These are phyloP conservation scores for Nomada ruficornis DNA, from an alignment of 2,888 invertebrate species.

Conservation along the genomic window DNA sequence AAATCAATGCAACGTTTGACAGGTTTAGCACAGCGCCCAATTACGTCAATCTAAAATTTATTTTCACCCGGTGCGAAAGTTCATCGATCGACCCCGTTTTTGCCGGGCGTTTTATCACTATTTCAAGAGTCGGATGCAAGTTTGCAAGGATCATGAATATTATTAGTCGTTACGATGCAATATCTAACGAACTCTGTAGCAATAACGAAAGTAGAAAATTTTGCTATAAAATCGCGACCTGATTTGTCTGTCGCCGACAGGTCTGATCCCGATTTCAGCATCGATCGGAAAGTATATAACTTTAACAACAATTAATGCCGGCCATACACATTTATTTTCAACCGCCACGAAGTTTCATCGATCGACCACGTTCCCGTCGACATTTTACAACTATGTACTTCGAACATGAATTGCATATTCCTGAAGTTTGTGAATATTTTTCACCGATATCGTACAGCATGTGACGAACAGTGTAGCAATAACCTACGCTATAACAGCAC, in stretches of 20 bases:
- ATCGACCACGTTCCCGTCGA: too few relatives aligned
- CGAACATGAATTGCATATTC: background rate
- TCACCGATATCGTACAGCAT: background rate
- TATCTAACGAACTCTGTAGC: background rate
- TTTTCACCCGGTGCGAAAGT: background rate
- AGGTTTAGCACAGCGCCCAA: constrained; percentile 10
- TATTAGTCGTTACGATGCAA: background rate
- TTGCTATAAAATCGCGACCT: background rate
- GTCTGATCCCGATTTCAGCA: background rate
- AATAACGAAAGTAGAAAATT: background rate
- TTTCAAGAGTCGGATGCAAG: constrained; percentile 1
- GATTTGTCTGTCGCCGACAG: background rate
- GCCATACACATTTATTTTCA: too few relatives aligned
- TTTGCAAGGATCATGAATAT: constrained; percentile 6
- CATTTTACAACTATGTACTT: too few relatives aligned
- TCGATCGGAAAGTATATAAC: background rate
- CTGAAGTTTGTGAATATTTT: constrained; percentile 11
- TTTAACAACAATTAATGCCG: background rate
- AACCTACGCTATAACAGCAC: background rate
- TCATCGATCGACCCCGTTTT: constrained; percentile 31
- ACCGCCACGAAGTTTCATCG: too few relatives aligned
- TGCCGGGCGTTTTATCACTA: constrained; percentile 3
- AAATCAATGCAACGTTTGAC: constrained; percentile 13
- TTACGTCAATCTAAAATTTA: constrained; percentile 39
- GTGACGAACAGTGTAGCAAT: background rate